Base-by-base conservation (phyloP, 2,113 vertebrate species). In the Corydoras maculifer region DNA sequence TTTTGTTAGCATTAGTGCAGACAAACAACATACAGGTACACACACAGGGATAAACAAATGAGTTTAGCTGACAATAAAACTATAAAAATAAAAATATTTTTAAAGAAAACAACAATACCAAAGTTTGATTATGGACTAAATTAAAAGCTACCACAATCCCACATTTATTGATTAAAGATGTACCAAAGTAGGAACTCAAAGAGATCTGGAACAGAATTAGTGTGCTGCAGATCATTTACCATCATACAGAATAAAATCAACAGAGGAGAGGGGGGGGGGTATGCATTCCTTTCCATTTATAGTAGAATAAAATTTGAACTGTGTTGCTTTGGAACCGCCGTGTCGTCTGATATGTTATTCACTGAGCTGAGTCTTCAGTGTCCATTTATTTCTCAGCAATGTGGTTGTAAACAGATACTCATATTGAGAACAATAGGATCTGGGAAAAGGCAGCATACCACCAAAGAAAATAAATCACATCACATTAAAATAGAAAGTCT, bases 1-100 rank as follows among this genome's bases (percentile, higher is more conserved):
- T 43, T 43, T 62, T 62, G 61, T 62, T 62, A 62, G 58, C 58
- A 69, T 69, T 13, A 25, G 49, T 18, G 25, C 18, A 60, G 31
- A 53, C 15, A 68, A 51, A 67, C 31, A 75, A 14, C 51, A 53
- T 53, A 53, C 51, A 53, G 5, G 51, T 53, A 53, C 51, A 53
- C 51, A 53, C 51, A 53, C 9, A 53, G 10, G 11, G 11, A 53
- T 53, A 14, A 10, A 10, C 9, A 53, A 12, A 53, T 53, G 13
- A 53, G 51, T 10, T 53, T 12, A 53, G 3, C 13, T 53, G 51
- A 10, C 51, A 10, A 53, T 14, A 53, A 53, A 10, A 53, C 5
- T 6, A 5, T 6, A 9, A 6, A 50, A 50, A 50, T 5, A 6
- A 50, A 53, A 53, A 10, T 10, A 53, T 14, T 12, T 53, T 53